phyloP scores from a whole-genome alignment of 2,888 invertebrate species.

The Micoletzkya japonica region DNA sequence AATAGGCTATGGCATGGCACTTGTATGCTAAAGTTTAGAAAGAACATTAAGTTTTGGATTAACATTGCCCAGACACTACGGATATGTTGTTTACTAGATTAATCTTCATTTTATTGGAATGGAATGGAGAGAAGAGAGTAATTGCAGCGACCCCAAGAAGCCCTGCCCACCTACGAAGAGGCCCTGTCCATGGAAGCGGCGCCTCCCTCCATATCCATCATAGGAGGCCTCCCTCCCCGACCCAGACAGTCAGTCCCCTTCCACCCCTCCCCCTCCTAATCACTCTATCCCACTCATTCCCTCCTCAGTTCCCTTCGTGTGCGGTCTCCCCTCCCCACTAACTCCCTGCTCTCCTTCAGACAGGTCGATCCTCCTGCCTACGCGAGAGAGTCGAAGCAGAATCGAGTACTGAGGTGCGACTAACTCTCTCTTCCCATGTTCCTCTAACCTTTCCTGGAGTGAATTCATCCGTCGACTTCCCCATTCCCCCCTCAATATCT shows the following conservation, averaged over 20 bases:
- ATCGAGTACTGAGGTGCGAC: constrained; percentile 2
- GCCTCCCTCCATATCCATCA: neutral
- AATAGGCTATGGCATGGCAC: too few relatives aligned
- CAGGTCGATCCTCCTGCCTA: neutral
- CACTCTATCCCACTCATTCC: neutral
- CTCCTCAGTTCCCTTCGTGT: neutral
- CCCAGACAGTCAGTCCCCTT: neutral
- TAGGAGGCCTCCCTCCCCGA: constrained; percentile 1
- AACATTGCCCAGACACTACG: too few relatives aligned
- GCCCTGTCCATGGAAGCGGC: constrained; percentile 11
- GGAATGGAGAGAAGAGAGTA: too few relatives aligned
- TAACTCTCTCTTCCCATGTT: neutral
- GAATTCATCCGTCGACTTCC: neutral
- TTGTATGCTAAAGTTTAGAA: too few relatives aligned
- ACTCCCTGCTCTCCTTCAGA: neutral
- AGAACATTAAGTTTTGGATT: too few relatives aligned
- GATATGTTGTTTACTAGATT: too few relatives aligned
- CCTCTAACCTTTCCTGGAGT: neutral
- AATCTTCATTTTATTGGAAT: too few relatives aligned
- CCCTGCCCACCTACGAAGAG: constrained; percentile 18
- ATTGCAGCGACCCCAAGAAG: neutral
- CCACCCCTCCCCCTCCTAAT: neutral
- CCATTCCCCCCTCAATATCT: neutral
- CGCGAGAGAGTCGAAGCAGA: neutral
- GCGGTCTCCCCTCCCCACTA: neutral